Base-by-base conservation (phyloP, 2,797 vertebrate genomes). In the Pterois miles region DNA sequence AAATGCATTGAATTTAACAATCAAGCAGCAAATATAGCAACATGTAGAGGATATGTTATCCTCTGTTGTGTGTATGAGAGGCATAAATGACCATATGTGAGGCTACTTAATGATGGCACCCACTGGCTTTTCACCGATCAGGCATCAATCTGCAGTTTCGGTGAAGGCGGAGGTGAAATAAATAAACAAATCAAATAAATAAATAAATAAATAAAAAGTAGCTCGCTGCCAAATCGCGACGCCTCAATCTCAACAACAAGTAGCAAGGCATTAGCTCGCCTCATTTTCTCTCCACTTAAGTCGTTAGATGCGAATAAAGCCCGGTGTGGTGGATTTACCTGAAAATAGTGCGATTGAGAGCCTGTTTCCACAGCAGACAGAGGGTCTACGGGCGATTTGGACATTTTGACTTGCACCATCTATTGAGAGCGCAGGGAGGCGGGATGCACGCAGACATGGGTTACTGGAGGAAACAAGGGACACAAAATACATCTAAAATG, bases 401-500 rank as follows among this genome's bases (percentile, higher is more conserved):
- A 96, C 95, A 96, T 96, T 92, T 94, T 95, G 93, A 95, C 93
- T 94, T 95, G 94, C 93, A 95, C 94, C 95, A 96, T 95, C 90
- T 93, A 96, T 94, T 75, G 89, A 86, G 91, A 91, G 92, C 92
- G 93, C 91, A 87, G 91, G 78, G 92, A 93, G 92, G 93, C 83
- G 90, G 86, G 85, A 83, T 77, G 89, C 86, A 70, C 88, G 77
- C 80, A 71, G 88, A 91, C 92, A 93, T 93, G 87, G 91, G 90
- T 82, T 86, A 88, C 77, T 74, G 92, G 89, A 88, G 90, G 85
- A 87, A 83, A 76, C 89, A n/a, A 73, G 85, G 80, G 83, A 78
- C 73, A 56, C 85, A n/a, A 82, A 88, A 89, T 71, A 71, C 93
- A 94, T 92, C 81, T 76, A 86, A 38, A 73, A 74, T 86, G 86